A percentile compares a stretch with the other conserved stretches of the same genome.
Conservation (phyloP, 2,113 vertebrate genomes). For the Gavialis gangeticus region DNA sequence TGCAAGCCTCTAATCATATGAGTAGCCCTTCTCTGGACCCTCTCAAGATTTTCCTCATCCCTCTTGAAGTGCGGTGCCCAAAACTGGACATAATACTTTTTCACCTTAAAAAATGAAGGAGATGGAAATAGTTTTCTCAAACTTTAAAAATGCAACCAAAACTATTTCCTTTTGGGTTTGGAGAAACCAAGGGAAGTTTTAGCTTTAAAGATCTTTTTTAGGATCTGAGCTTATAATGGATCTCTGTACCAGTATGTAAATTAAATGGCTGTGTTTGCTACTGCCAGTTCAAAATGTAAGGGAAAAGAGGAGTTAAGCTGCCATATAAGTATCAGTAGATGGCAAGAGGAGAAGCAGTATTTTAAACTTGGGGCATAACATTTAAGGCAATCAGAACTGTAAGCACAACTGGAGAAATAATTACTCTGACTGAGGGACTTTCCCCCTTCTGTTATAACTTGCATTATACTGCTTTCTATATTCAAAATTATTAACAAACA, state of each 20-base stretch:
- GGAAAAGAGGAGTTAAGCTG: not conserved
- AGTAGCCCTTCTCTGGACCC: too few relatives aligned
- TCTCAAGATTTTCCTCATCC: too few relatives aligned
- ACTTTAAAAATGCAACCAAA: not conserved
- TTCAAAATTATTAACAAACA: not conserved
- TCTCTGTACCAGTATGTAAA: not conserved
- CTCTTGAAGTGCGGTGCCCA: too few relatives aligned
- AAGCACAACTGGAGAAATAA: not conserved
- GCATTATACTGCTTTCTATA: not conserved
- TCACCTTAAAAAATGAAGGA: not conserved
- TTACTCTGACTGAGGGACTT: not conserved
- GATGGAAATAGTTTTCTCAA: not conserved
- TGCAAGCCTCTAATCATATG: too few relatives aligned
- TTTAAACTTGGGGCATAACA: not conserved
- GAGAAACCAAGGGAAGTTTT: not conserved
- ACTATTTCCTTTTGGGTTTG: not conserved
- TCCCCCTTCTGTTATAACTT: not conserved
- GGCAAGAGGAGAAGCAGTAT: not conserved
- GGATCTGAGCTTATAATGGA: not conserved
- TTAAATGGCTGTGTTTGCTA: not conserved
- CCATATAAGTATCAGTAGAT: not conserved
- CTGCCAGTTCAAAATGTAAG: not conserved
- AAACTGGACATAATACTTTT: not conserved
- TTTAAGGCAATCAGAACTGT: not conserved
- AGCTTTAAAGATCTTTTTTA: not conserved